Percentiles rank a stretch among this genome's conserved stretches.
Evolutionary conservation across 2,888 invertebrate genomes (phyloP).

Genomic region (Microchrysa polita): DNA sequence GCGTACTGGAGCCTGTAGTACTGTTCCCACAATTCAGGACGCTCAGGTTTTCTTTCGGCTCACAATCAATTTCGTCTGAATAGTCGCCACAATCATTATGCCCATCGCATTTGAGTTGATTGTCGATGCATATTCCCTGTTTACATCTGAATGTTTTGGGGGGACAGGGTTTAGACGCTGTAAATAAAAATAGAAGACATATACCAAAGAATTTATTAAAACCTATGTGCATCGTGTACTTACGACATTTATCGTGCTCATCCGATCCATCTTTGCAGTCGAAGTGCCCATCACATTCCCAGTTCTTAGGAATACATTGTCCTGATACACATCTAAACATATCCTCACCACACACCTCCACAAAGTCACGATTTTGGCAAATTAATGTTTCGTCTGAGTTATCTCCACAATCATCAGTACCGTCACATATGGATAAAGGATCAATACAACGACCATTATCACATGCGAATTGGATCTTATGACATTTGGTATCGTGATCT

Average conservation of each 20-base stretch:
- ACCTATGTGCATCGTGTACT: conserved; percentile 47
- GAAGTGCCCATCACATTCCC: conserved; percentile 76
- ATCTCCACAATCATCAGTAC: conserved; percentile 68
- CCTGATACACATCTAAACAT: conserved; percentile 74
- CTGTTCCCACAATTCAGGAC: conserved; percentile 67
- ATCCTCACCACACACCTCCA: conserved; percentile 61
- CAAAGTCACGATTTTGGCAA: conserved; percentile 56
- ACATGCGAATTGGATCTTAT: conserved; percentile 66
- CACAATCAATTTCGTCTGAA: conserved; percentile 68
- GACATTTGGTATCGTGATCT: conserved; percentile 61
- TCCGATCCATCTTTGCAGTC: conserved; percentile 83
- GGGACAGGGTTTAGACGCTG: conserved; percentile 59
- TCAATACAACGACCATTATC: conserved; percentile 67
- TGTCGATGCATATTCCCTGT: conserved; percentile 69
- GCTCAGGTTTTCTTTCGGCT: conserved; percentile 50
- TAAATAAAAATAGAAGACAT: conserved; percentile 45
- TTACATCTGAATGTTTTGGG: conserved; percentile 63
- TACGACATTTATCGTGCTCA: conserved; percentile 71
- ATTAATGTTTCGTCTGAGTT: conserved; percentile 66
- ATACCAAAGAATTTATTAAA: neutral
- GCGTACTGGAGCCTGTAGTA: conserved; percentile 65
- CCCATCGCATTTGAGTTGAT: conserved; percentile 68
- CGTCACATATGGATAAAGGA: conserved; percentile 66
- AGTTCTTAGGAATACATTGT: conserved; percentile 73
- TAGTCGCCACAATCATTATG: conserved; percentile 69